Evolutionary conservation across 2,888 invertebrate species (phyloP).

Genomic region (Drosophila pseudotalamancana): DNA sequence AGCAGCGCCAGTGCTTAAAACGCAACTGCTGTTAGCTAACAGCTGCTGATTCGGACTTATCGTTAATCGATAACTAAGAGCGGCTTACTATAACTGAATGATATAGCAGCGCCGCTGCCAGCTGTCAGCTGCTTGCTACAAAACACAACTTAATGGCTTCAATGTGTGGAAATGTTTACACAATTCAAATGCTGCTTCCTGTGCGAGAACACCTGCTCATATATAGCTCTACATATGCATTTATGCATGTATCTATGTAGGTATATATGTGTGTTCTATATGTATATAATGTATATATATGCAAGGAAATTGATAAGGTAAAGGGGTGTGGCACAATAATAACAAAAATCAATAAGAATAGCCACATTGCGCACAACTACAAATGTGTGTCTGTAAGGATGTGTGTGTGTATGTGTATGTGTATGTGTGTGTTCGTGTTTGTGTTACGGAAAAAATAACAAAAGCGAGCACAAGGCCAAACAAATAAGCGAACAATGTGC

Average conservation of each 20-base stretch:
- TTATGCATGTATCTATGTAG: neutral
- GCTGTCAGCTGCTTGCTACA: slow-evolving; percentile 15
- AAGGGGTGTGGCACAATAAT: slow-evolving; percentile 28
- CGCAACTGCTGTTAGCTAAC: too few species aligned
- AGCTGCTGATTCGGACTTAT: neutral
- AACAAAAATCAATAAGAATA: slow-evolving; percentile 42
- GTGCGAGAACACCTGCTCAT: neutral
- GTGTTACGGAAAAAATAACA: slow-evolving; percentile 43
- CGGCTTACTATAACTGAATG: slow-evolving; percentile 1
- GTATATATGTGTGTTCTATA: neutral
- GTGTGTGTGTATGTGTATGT: slow-evolving; percentile 5
- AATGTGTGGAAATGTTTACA: too few species aligned
- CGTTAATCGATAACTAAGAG: neutral
- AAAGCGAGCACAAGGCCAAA: slow-evolving; percentile 65
- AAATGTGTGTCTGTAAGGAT: slow-evolving; percentile 16
- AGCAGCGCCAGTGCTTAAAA: too few species aligned
- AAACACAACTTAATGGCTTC: neutral
- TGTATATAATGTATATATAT: neutral
- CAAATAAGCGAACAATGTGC: slow-evolving; percentile 58
- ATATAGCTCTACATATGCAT: neutral
- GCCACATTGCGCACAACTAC: slow-evolving; percentile 17
- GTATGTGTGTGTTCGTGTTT: slow-evolving; percentile 10
- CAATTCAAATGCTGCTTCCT: neutral
- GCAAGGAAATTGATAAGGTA: slow-evolving; percentile 15
- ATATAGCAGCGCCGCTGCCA: neutral